These are phyloP conservation scores for Apteryx owenii DNA, from an alignment of 2,113 vertebrate genomes.

Conservation along the genomic window DNA sequence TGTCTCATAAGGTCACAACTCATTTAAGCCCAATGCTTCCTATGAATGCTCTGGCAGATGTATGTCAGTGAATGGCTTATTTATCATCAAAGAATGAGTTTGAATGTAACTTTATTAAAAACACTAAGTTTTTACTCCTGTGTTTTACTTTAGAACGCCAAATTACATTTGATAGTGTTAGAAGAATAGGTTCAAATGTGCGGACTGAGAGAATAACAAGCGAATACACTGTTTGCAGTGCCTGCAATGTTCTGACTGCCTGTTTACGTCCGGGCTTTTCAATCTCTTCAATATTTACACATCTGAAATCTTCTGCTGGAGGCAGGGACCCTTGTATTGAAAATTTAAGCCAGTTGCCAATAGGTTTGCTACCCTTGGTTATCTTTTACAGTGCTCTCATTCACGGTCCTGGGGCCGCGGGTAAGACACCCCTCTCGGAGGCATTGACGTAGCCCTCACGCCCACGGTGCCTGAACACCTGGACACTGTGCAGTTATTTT, in stretches of 20 bases:
- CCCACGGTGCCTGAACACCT: fast-evolving
- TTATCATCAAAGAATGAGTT: slow-evolving; percentile 50
- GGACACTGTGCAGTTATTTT: neutral
- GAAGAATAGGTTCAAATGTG: slow-evolving; percentile 1
- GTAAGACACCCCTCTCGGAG: neutral
- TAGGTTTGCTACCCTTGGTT: neutral
- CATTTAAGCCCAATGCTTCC: slow-evolving; percentile 56
- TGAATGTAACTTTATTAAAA: slow-evolving; percentile 44
- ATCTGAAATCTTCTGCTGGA: neutral
- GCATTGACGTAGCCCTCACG: neutral
- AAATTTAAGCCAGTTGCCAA: neutral
- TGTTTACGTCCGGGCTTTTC: neutral
- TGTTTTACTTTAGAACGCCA: slow-evolving; percentile 3
- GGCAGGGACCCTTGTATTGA: neutral
- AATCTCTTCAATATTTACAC: neutral
- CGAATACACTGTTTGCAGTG: neutral
- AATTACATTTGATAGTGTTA: slow-evolving; percentile 7
- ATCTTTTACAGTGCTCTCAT: neutral
- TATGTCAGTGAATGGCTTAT: slow-evolving; percentile 60
- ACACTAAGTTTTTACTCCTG: neutral
- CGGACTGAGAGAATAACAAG: neutral
- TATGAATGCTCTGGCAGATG: slow-evolving; percentile 64
- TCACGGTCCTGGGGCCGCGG: neutral
- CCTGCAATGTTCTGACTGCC: neutral
- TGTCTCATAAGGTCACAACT: slow-evolving; percentile 71